Evolutionary conservation across 2,113 vertebrate species (phyloP), one percentile per base, ranked within the genome.

Genomic region (Rattus rattus): DNA sequence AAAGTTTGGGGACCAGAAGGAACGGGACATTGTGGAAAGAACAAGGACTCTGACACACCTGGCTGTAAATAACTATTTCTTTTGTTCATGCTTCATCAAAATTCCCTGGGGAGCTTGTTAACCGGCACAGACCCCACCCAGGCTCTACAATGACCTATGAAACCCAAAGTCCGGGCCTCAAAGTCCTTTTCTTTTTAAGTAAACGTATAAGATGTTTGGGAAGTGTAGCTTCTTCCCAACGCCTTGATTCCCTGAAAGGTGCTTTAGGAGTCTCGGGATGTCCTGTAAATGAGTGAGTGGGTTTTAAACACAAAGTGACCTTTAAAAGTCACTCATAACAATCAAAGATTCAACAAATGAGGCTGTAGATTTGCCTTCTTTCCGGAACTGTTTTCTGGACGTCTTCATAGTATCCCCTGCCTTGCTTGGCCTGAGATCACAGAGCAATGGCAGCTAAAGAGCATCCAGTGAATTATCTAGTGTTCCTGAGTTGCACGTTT

Each of bases 381-480:
- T 59, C 76, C 43, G 73, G 73, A 33, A 17, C 56, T 28, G 14
- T 26, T 91, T 22, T 95, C 4, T 52, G 79, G 83, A 90, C 87
- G 70, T 75, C 88, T 88, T 33, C 4, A 19, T 43, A 56, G 83
- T 69, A 67, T 43, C 65, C 0, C 13, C 65, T n/a, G 73, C 92
- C 75, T 90, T 36, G 52, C 79, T 63, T 39, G 88, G 61, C 79
- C 9, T 47, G 61, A 43, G 43, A 6, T 67, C 72, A 49, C 59
- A 54, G 5, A 65, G 79, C 17, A 69, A 43, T 75, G 20, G 61
- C 86, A 76, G 36, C 49, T 49, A 39, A 70, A 59, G 54, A 73
- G 9, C 33, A 83, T 88, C 94, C 81, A 70, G 70, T 77, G 80
- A 85, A 76, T 92, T 49, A 93, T 43, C 59, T n/a, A 26, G 36